Base-by-base conservation (phyloP, 2,888 invertebrate genomes). In the Copidosoma aretas region DNA sequence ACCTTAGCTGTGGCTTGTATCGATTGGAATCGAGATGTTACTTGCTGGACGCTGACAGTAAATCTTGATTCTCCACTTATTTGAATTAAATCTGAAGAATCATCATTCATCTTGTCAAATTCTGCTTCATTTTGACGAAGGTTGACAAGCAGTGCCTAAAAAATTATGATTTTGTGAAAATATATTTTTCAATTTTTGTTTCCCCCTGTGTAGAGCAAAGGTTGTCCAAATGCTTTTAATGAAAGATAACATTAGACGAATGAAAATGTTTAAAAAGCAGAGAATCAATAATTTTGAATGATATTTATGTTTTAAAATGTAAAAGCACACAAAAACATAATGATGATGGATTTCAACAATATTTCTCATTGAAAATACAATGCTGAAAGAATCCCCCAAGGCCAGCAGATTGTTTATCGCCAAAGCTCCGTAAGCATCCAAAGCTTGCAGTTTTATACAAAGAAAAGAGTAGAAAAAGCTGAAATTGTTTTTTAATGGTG, bases 21-120 rank as follows among this genome's bases (percentile, higher is more conserved):
- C 0, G 95, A 92, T 82, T 95, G 94, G 86, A 95, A 95, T 68
- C 95, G 87, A 8, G 95, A 94, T 1, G 93, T 92, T 71, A 95
- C 91, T 83, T 95, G 95, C 80, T 96, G 95, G 41, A 95, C 89
- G 80, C 92, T 94, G 73, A 93, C 93, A 1, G 94, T 92, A 68
- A 95, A 92, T 79, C 94, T 89, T 0, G 92, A 91, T 80, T 95
- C 95, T 24, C 94, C 94, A 75, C 93, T 93, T 75, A 89, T 91
- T 79, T 94, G 93, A 70, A 93, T 90, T 19, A 95, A 85, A 77
- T 95, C 95, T 56, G 92, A 91, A 25, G 93, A 92, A 76, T 93
- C 92, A 76, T 95, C 94, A 70, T 91, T 91, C 81, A 95, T 86
- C 84, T 93, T 93, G 80, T 95, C 95, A 73, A 95, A 91, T 77